Percentiles rank a stretch among this genome's conserved stretches.
phyloP scores from a whole-genome alignment of 2,113 vertebrate genomes.

The Tonatia bakeri region DNA sequence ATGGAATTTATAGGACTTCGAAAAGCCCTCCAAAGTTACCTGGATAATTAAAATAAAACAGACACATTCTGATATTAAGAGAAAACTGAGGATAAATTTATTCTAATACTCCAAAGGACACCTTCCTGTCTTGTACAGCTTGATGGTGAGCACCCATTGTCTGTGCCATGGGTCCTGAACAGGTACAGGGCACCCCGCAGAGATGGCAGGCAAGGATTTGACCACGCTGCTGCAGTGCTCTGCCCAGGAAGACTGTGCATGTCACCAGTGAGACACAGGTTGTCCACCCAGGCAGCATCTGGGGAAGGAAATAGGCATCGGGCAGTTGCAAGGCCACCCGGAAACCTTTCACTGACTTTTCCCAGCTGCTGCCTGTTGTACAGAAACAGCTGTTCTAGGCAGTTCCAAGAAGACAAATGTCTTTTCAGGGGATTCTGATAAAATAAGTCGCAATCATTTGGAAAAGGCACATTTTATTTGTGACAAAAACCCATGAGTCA shows the following conservation, averaged over 20 bases:
- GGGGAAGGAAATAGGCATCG: not conserved
- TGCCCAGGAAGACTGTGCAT: not conserved
- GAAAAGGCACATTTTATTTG: conserved; percentile 41
- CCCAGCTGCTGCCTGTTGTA: not conserved
- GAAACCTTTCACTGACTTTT: not conserved
- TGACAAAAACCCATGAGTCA: not conserved
- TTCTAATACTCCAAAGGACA: conserved; percentile 57
- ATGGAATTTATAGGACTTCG: conserved; percentile 54
- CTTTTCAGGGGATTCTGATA: conserved; percentile 41
- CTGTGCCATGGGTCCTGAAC: conserved; percentile 27
- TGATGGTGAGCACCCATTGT: conserved; percentile 48
- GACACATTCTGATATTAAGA: conserved; percentile 62
- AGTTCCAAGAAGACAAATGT: conserved; percentile 58
- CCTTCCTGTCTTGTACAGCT: conserved; percentile 51
- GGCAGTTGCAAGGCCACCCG: not conserved
- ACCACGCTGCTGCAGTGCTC: not conserved
- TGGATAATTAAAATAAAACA: conserved; percentile 68
- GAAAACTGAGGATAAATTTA: conserved; percentile 58
- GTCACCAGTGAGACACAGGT: not conserved
- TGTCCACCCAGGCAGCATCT: not conserved
- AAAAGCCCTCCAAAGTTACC: conserved; percentile 59
- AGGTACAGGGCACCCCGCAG: conserved; percentile 3
- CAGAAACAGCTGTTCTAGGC: conserved; percentile 51
- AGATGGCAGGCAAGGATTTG: conserved; percentile 33
- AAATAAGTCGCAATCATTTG: conserved; percentile 49